Evolutionary conservation across 2,888 invertebrate genomes (phyloP).

Genomic region (Drosophila cyrtoloma): DNA sequence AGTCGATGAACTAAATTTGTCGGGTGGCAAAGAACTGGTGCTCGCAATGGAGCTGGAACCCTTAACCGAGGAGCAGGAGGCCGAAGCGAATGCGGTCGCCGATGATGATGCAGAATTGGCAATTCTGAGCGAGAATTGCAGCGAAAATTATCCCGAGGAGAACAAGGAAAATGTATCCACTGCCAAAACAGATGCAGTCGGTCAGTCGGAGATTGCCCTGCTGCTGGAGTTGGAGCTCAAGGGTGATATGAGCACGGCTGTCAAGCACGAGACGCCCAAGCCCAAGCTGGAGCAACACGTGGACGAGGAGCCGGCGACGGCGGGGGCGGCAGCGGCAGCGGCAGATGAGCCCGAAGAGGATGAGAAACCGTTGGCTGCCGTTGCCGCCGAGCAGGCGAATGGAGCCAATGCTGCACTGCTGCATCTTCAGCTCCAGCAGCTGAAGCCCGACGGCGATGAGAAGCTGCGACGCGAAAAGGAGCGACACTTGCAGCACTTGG

Average conservation of each 20-base stretch:
- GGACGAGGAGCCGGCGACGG: neutral
- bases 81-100: conserved; percentile 25
- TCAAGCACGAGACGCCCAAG: conserved; percentile 12
- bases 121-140: conserved; percentile 23
- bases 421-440: conserved; percentile 8
- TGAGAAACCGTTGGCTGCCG: conserved; percentile 50
- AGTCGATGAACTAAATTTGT: conserved; percentile 5
- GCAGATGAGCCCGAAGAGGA: conserved; percentile 24
- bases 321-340: neutral
- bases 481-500: conserved; percentile 90
- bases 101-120: conserved; percentile 35
- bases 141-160: conserved; percentile 52
- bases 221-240: conserved; percentile 47
- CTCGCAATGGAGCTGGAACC: conserved; percentile 17
- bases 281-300: conserved; percentile 2
- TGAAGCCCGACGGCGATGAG: conserved; percentile 83
- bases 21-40: conserved; percentile 45
- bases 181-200: conserved; percentile 35
- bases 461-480: conserved; percentile 90
- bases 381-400: conserved; percentile 35
- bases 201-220: conserved; percentile 26
- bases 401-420: conserved; percentile 7
- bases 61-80: conserved; percentile 50
- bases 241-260: neutral
- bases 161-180: conserved; percentile 66